Evolutionary conservation across 1,140 invertebrate genomes (phyloP).

Genomic region (Helicoverpa zea): DNA sequence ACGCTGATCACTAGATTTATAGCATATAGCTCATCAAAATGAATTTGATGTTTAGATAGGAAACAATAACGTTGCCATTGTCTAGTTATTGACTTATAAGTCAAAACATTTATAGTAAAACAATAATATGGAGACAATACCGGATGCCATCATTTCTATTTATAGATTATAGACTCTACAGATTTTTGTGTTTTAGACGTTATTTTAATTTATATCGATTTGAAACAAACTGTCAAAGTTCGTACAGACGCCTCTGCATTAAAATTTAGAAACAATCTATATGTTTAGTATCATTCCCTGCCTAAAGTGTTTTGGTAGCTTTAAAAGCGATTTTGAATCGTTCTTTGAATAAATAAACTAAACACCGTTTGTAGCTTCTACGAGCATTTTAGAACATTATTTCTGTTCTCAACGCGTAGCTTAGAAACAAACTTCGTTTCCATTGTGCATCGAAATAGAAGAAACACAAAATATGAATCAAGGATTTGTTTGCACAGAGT

Average conservation of each 20-base stretch:
- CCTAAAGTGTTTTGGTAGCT: too few relatives aligned
- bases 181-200: too few relatives aligned
- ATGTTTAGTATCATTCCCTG: too few relatives aligned
- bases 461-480: conserved; percentile 24
- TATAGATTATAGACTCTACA: not conserved
- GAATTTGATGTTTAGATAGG: not conserved
- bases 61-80: conserved; percentile 20
- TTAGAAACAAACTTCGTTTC: not conserved
- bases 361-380: too few relatives aligned
- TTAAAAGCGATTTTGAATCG: too few relatives aligned
- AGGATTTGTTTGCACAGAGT: conserved; percentile 34
- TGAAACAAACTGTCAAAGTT: too few relatives aligned
- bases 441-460: not conserved
- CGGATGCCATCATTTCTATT: not conserved
- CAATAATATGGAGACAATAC: not conserved
- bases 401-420: not conserved
- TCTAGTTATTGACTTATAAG: conserved; percentile 8
- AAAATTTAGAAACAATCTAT: too few relatives aligned
- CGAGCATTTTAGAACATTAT: too few relatives aligned
- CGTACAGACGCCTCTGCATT: too few relatives aligned
- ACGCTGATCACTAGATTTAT: not conserved
- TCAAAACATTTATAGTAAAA: conserved; percentile 5
- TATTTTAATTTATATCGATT: too few relatives aligned
- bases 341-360: too few relatives aligned
- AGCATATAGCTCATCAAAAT: not conserved